These are phyloP conservation scores for Elgaria multicarinata DNA, from an alignment of 2,113 vertebrate species.

Conservation along the genomic window DNA sequence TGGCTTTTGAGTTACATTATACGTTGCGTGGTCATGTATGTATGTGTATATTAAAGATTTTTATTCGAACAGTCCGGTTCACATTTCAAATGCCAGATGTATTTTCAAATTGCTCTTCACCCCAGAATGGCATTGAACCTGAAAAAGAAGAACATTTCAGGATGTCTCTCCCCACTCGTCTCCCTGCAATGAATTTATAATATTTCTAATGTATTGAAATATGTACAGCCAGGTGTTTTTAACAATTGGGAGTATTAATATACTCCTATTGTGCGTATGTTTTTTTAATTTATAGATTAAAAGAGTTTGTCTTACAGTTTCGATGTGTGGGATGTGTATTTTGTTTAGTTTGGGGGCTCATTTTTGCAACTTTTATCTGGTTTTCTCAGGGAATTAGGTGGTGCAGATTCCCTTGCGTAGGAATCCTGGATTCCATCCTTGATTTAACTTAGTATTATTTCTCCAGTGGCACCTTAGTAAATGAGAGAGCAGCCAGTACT, in stretches of 20 bases:
- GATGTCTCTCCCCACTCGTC: neutral
- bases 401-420: neutral
- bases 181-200: neutral
- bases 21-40: too few species aligned
- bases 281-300: conserved; percentile 7
- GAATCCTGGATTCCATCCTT: neutral
- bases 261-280: neutral
- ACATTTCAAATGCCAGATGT: neutral
- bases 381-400: neutral
- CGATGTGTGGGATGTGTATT: neutral
- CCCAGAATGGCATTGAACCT: neutral
- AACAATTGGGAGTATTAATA: neutral
- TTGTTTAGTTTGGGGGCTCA: neutral
- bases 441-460: neutral
- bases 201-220: neutral
- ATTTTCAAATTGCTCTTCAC: neutral
- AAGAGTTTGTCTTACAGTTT: neutral
- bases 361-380: neutral
- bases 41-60: neutral
- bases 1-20: neutral
- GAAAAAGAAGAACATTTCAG: neutral
- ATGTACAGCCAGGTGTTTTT: neutral
- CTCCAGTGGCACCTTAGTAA: neutral
- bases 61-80: neutral
- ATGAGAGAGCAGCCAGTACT: neutral